These are phyloP conservation scores for Petrocephalus sullivani DNA, from an alignment of 2,797 vertebrate species.

Conservation along the genomic window DNA sequence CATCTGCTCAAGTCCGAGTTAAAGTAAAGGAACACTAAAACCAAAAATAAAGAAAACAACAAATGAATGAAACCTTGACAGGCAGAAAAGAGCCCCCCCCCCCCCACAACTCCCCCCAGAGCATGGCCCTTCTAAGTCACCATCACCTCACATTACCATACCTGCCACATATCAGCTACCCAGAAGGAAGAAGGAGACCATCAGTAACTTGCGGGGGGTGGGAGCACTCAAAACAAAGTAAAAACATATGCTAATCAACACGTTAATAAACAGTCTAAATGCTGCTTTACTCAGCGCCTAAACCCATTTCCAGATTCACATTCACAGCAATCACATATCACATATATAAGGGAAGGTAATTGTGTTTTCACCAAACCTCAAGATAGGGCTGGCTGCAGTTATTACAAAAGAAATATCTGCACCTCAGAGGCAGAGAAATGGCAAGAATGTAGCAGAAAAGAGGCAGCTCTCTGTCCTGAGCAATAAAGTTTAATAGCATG, in stretches of 20 bases:
- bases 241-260: neutral
- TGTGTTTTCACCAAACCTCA: neutral
- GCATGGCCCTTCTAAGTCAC: neutral
- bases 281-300: neutral
- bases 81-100: neutral
- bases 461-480: neutral
- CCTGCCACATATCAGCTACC: neutral
- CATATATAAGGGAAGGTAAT: neutral
- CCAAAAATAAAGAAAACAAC: neutral
- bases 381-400: neutral
- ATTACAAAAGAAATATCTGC: neutral
- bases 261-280: neutral
- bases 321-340: neutral
- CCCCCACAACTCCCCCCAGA: neutral
- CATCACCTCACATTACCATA: neutral
- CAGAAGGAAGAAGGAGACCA: neutral
- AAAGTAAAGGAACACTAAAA: neutral
- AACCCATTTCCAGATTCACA: neutral
- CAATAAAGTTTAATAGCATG: conserved; percentile 5
- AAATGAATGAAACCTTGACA: neutral
- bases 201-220: neutral
- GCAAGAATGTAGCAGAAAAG: neutral
- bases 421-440: neutral
- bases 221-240: neutral
- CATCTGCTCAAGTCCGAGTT: neutral